Evolutionary conservation across 2,113 vertebrate species (phyloP).

Genomic region (Spea multiplicata): DNA sequence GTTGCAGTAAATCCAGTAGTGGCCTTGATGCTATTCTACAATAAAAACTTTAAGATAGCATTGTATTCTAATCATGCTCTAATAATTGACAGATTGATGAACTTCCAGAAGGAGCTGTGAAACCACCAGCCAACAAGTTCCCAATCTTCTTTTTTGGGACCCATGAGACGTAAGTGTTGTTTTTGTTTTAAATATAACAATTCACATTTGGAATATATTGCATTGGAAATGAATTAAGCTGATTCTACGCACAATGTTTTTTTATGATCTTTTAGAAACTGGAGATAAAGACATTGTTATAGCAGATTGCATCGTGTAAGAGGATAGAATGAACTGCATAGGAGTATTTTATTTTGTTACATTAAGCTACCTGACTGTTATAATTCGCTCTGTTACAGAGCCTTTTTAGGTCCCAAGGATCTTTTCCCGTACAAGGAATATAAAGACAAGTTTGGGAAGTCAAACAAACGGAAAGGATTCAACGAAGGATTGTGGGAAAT

Average conservation of each 20-base stretch:
- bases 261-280: no score
- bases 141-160: conserved; percentile 99
- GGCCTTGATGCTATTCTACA: no score
- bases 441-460: conserved; percentile 98
- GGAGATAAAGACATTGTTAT: no score
- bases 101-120: conserved; percentile 94
- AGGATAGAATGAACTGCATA: no score
- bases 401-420: conserved; percentile 93
- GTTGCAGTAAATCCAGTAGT: no score
- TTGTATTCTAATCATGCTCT: conserved; percentile 37
- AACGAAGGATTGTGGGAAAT: conserved; percentile 98
- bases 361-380: no score
- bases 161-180: conserved; percentile 88
- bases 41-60: no score
- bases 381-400: conserved; percentile 63
- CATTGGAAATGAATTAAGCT: no score
- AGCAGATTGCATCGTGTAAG: no score
- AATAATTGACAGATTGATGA: conserved; percentile 86
- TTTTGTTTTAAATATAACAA: neutral
- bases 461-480: conserved; percentile 98
- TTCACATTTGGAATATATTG: neutral
- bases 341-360: no score
- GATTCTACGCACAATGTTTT: no score
- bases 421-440: conserved; percentile 97
- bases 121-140: conserved; percentile 96